Evolutionary conservation across 1,140 invertebrate genomes (phyloP).

Genomic region (Bombus terrestris): DNA sequence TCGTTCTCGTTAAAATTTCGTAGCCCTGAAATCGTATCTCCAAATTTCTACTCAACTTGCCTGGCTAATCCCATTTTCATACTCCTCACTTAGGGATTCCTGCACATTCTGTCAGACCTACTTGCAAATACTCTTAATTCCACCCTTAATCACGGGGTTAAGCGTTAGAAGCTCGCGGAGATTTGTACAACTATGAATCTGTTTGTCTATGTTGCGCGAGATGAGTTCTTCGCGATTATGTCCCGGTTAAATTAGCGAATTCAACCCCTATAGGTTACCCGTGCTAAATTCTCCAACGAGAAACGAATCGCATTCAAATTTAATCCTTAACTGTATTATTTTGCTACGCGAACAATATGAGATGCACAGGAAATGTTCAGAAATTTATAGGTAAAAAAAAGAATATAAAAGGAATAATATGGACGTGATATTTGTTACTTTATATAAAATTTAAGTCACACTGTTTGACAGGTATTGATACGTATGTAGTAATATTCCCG

Average conservation of each 20-base stretch:
- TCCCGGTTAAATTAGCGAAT: neutral
- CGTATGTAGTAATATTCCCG: too few species aligned
- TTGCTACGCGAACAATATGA: too few species aligned
- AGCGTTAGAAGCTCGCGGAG: neutral
- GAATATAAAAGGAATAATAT: too few species aligned
- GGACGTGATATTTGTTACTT: too few species aligned
- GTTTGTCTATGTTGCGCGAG: neutral
- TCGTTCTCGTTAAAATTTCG: neutral
- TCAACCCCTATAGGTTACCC: neutral
- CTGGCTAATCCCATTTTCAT: neutral
- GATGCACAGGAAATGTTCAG: too few species aligned
- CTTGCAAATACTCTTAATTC: slow-evolving; percentile 17
- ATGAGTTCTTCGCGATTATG: neutral
- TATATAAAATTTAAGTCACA: too few species aligned
- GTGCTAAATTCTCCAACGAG: neutral
- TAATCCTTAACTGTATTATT: too few species aligned
- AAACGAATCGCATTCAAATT: too few species aligned
- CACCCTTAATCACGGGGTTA: slow-evolving; percentile 7
- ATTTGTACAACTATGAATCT: neutral
- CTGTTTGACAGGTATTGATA: neutral
- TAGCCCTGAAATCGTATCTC: neutral
- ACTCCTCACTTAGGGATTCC: neutral
- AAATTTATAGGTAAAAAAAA: too few species aligned
- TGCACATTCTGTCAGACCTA: neutral
- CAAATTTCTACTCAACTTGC: neutral